phyloP scores from a whole-genome alignment of 2,113 vertebrate genomes.

The Puffinus mauretanicus region DNA sequence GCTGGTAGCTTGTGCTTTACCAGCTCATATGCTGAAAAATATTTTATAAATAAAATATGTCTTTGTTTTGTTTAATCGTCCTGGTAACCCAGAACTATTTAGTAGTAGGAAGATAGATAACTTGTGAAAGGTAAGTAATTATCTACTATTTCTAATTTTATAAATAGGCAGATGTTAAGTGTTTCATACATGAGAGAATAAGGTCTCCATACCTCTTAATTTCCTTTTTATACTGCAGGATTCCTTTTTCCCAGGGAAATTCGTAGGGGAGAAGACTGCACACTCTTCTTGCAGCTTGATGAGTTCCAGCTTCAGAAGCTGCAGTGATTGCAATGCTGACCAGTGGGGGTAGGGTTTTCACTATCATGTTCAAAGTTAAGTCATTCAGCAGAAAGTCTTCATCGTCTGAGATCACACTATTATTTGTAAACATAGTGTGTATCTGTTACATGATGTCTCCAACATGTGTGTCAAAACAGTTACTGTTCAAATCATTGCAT shows the following conservation, averaged over 20 bases:
- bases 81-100: neutral
- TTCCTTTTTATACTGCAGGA: neutral
- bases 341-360: neutral
- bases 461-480: neutral
- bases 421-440: neutral
- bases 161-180: neutral
- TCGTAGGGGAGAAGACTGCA: neutral
- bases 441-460: neutral
- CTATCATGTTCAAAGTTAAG: neutral
- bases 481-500: neutral
- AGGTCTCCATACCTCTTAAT: neutral
- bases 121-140: neutral
- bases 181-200: neutral
- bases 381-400: neutral
- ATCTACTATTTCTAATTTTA: neutral
- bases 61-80: neutral
- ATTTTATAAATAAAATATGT: neutral
- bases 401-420: neutral
- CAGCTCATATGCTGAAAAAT: neutral
- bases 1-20: neutral
- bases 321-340: neutral
- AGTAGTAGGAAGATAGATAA: neutral
- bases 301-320: neutral
- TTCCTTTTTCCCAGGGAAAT: neutral
- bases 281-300: rapidly evolving